phyloP scores from a whole-genome alignment of 2,888 invertebrate genomes.

The Aphidoletes aphidimyza region DNA sequence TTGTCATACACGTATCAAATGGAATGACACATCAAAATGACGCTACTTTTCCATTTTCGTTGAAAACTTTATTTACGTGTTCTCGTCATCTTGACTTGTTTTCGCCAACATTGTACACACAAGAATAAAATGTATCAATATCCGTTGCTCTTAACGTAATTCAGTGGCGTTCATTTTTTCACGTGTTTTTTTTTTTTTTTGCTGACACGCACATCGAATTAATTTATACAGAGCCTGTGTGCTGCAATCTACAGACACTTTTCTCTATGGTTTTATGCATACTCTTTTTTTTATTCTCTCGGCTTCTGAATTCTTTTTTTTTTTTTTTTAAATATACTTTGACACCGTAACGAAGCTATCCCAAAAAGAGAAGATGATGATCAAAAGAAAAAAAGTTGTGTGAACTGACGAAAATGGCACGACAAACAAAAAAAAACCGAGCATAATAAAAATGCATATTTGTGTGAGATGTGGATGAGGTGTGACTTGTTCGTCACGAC shows the following conservation, averaged over 20 bases:
- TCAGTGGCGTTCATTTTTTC: neutral
- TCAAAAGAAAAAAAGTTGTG: neutral
- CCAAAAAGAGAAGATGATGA: neutral
- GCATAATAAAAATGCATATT: conserved; percentile 31
- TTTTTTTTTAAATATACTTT: neutral
- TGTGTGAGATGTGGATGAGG: neutral
- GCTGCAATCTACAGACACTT: no score
- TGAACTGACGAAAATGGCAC: neutral
- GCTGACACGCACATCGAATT: neutral
- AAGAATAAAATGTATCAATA: no score
- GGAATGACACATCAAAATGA: neutral
- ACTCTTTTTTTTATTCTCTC: neutral
- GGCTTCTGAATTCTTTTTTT: neutral
- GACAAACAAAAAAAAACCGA: neutral
- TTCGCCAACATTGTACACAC: neutral
- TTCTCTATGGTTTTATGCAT: neutral
- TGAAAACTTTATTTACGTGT: neutral
- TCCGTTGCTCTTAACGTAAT: neutral
- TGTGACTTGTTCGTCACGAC: conserved; percentile 41
- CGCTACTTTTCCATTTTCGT: conserved; percentile 35
- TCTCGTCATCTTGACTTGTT: neutral
- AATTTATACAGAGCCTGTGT: neutral
- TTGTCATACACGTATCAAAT: neutral
- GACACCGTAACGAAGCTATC: conserved; percentile 25
- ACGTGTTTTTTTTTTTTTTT: no score